Percentiles rank a stretch among this genome's conserved stretches.
These are phyloP conservation scores for Ceriagrion tenellum DNA, from an alignment of 2,888 invertebrate genomes.

Conservation along the genomic window DNA sequence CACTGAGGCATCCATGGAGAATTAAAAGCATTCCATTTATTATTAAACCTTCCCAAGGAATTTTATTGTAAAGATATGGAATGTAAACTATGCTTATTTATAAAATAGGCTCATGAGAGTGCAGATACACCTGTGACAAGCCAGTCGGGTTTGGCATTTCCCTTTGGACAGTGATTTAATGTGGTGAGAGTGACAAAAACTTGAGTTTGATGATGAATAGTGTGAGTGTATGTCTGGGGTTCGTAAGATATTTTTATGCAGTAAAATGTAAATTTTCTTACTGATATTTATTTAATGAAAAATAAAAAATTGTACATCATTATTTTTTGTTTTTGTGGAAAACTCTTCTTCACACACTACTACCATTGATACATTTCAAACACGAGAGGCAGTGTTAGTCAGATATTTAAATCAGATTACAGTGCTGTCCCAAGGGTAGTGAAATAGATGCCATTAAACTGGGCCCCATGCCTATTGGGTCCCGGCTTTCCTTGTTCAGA, in stretches of 20 bases:
- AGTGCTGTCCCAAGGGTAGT: too few species aligned
- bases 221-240: slow-evolving; percentile 25
- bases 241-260: slow-evolving; percentile 31
- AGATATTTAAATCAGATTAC: too few species aligned
- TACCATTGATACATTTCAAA: too few species aligned
- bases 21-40: neutral
- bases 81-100: neutral
- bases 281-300: slow-evolving; percentile 59
- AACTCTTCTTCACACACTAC: too few species aligned
- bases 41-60: neutral
- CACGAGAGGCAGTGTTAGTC: too few species aligned
- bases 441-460: too few species aligned
- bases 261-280: slow-evolving; percentile 57
- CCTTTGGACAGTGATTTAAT: neutral
- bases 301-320: slow-evolving; percentile 41
- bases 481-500: too few species aligned
- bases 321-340: too few species aligned
- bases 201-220: neutral
- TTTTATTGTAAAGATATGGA: neutral
- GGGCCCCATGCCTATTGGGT: too few species aligned
- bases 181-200: neutral
- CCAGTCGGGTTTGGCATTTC: neutral
- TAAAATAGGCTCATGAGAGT: neutral
- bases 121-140: neutral
- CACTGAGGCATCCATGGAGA: neutral